A percentile compares a stretch with the other conserved stretches of the same genome.
These are phyloP conservation scores for Drosophila teissieri DNA, from an alignment of 1,140 invertebrate species.

Conservation along the genomic window DNA sequence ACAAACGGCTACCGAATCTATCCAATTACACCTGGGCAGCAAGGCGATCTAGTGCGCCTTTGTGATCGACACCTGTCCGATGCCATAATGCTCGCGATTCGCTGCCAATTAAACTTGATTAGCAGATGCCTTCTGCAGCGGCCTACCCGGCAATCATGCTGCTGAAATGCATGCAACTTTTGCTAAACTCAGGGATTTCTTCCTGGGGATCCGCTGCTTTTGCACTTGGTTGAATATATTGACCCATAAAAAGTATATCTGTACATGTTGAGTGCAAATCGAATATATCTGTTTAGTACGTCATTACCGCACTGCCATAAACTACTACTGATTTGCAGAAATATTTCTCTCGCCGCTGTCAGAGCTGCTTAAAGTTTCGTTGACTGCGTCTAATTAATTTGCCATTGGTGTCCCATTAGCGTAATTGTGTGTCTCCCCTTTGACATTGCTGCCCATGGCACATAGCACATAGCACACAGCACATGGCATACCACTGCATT, in stretches of 20 bases:
- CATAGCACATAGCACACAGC: neutral
- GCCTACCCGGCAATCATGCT: neutral
- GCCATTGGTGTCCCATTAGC: slow-evolving; percentile 83
- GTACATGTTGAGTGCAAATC: too few relatives aligned
- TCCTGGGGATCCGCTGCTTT: neutral
- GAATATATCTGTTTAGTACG: too few relatives aligned
- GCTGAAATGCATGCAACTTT: slow-evolving; percentile 12
- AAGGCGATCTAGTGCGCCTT: slow-evolving; percentile 24
- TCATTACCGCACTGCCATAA: too few relatives aligned
- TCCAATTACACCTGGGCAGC: slow-evolving; percentile 31
- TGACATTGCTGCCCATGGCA: slow-evolving; percentile 55
- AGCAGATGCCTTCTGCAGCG: slow-evolving; percentile 1
- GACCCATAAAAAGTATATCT: neutral
- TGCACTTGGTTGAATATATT: neutral
- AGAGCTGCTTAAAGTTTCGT: neutral
- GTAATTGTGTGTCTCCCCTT: slow-evolving; percentile 82
- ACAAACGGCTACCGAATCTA: slow-evolving; percentile 62
- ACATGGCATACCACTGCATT: neutral
- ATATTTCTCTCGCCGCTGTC: neutral
- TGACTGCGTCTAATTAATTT: slow-evolving; percentile 79
- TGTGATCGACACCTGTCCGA: slow-evolving; percentile 40
- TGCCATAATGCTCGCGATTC: slow-evolving; percentile 12
- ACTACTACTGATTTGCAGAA: too few relatives aligned
- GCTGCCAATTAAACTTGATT: slow-evolving; percentile 27
- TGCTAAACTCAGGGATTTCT: neutral